These are phyloP conservation scores for Gymnobelideus leadbeateri DNA, from an alignment of 2,113 vertebrate genomes.

Conservation along the genomic window DNA sequence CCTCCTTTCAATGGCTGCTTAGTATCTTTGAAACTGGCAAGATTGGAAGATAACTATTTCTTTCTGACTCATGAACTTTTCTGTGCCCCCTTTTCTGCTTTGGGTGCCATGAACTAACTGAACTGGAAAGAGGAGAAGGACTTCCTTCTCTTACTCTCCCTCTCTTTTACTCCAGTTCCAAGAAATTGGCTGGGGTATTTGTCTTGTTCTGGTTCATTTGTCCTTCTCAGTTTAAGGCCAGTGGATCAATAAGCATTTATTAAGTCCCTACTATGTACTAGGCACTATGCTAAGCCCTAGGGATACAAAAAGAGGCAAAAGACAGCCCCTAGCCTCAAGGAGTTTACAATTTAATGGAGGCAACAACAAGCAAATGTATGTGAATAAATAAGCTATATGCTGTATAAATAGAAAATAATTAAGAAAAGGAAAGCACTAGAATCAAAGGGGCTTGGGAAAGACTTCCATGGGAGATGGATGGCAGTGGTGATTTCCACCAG, in stretches of 20 bases:
- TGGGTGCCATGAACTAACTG: neutral
- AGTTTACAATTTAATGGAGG: neutral
- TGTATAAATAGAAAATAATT: neutral
- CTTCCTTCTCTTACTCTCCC: too few relatives aligned
- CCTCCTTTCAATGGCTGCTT: neutral
- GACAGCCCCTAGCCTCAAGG: neutral
- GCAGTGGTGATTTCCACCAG: neutral
- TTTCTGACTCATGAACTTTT: neutral
- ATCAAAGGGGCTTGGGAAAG: neutral
- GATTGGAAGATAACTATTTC: neutral
- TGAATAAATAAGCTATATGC: neutral
- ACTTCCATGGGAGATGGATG: neutral
- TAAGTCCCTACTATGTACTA: neutral
- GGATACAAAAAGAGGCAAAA: neutral
- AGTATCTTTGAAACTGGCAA: neutral
- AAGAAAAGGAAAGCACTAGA: neutral
- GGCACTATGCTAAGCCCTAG: neutral
- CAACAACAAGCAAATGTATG: neutral
- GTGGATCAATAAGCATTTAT: neutral
- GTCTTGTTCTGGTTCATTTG: neutral
- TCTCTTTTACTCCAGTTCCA: neutral
- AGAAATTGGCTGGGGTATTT: neutral
- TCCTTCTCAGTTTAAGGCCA: neutral
- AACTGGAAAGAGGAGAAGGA: neutral
- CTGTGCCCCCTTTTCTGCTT: neutral